Evolutionary conservation across 2,797 vertebrate genomes (phyloP).

Genomic region (Catostomus latipinnis): DNA sequence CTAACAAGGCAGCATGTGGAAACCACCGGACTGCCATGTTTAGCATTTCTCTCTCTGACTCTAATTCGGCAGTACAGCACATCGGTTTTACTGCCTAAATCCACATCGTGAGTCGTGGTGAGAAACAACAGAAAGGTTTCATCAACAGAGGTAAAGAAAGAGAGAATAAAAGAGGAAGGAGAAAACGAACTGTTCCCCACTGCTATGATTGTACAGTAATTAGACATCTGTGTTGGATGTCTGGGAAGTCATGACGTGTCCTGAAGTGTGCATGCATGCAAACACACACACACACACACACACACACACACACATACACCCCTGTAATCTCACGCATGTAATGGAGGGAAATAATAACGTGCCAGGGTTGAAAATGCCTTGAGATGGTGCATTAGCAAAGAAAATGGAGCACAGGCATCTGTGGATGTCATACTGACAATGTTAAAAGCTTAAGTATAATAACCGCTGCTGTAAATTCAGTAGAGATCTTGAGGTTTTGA

Average conservation of each 20-base stretch:
- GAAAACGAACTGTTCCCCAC: slow-evolving; percentile 66
- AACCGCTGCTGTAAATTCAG: slow-evolving; percentile 9
- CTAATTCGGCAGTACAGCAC: slow-evolving; percentile 32
- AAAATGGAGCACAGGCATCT: slow-evolving; percentile 11
- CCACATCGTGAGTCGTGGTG: not conserved
- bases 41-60: slow-evolving; percentile 7
- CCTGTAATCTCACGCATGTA: slow-evolving; percentile 31
- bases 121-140: slow-evolving; percentile 46
- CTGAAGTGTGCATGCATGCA: not conserved
- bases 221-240: slow-evolving; percentile 76
- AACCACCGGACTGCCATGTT: slow-evolving; percentile 25
- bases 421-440: not conserved
- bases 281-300: slow-evolving; percentile 1
- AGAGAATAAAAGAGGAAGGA: slow-evolving; percentile 21
- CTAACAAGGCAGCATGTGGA: not conserved
- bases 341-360: slow-evolving; percentile 42
- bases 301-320: slow-evolving; percentile 7
- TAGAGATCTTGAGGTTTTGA: not conserved
- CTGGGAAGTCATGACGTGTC: slow-evolving; percentile 59
- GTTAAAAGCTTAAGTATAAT: slow-evolving; percentile 22
- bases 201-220: slow-evolving; percentile 80
- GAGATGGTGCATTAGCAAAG: slow-evolving; percentile 32
- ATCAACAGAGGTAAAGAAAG: slow-evolving; percentile 17
- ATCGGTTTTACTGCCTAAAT: slow-evolving; percentile 26
- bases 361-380: slow-evolving; percentile 26